These are phyloP conservation scores for Saguinus midas DNA, from an alignment of 2,113 vertebrate genomes.

Conservation along the genomic window DNA sequence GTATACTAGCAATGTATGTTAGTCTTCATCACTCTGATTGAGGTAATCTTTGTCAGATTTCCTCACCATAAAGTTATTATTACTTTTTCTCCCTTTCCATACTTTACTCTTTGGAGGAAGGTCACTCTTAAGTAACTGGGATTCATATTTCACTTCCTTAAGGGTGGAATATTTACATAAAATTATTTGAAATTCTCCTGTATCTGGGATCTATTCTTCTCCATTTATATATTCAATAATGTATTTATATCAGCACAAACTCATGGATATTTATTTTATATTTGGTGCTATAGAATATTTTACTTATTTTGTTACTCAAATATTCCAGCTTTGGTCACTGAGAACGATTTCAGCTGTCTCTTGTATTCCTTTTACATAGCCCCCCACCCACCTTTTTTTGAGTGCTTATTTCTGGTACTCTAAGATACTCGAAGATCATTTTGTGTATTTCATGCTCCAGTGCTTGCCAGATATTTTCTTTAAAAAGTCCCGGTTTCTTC, in stretches of 20 bases:
- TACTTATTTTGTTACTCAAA: neutral
- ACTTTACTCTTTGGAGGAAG: neutral
- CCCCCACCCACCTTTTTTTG: neutral
- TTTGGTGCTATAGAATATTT: neutral
- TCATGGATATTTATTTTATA: neutral
- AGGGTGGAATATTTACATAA: neutral
- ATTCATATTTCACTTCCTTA: neutral
- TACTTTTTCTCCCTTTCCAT: neutral
- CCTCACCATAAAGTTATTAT: neutral
- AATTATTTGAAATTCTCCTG: neutral
- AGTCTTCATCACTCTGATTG: neutral
- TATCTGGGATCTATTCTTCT: neutral
- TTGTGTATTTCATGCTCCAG: neutral
- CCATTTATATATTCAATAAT: neutral
- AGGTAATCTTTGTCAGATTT: neutral
- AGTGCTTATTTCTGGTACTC: neutral
- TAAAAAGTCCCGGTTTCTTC: neutral
- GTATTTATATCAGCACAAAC: neutral
- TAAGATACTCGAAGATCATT: neutral
- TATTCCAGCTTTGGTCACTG: neutral
- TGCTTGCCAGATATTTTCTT: neutral
- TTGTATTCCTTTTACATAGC: neutral
- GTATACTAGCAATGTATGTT: neutral
- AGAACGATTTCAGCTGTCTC: neutral
- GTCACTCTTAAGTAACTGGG: neutral